Evolutionary conservation across 2,888 invertebrate genomes (phyloP), one percentile per base, ranked within the genome.

Genomic region (Scaeva pyrastri): DNA sequence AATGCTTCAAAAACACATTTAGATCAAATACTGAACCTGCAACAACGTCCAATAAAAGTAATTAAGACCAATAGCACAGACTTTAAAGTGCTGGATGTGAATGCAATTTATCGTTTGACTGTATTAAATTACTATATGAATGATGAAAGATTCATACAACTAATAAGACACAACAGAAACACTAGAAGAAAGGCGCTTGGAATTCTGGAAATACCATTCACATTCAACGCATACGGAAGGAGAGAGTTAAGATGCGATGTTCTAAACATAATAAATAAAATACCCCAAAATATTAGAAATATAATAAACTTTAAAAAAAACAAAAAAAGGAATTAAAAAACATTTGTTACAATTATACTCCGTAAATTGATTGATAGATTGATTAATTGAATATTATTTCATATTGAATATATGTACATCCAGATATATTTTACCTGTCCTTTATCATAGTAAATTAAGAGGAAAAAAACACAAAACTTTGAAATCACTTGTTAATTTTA

Each of bases 181-280:
- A 48, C 48, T 4, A 26, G 21, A 36, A 68, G 66, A 50, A 39
- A 11, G 11, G 11, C 21, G 41, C 52, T 23, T 12, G 43, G 43
- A 23, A 71, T 71, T 55, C 43, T 71, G 26, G 43, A 71, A 16
- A 8, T 56, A 7, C 70, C 70, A 1, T n/a, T n/a, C 26, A 26
- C 26, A 1, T 43, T 19, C 50, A 71, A 71, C 43, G 12, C 12
- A 7, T 56, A 43, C 12, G 43, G 70, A 12, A 43, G 43, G 2
- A 16, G 56, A 55, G 56, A 71, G 19, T 19, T 71, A 10, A 23
- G 52, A n/a, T 55, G 11, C 4, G 12, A 21, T 10, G 21, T 41
- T n/a, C 39, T 41, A 12, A 68, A 14, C n/a, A 1, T 36, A 10
- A n/a, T 68, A 14, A 68, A 52, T 23, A 11, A 14, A 66, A 16